Conservation (phyloP, 2,113 vertebrate species). For the Aplodontia rufa region DNA sequence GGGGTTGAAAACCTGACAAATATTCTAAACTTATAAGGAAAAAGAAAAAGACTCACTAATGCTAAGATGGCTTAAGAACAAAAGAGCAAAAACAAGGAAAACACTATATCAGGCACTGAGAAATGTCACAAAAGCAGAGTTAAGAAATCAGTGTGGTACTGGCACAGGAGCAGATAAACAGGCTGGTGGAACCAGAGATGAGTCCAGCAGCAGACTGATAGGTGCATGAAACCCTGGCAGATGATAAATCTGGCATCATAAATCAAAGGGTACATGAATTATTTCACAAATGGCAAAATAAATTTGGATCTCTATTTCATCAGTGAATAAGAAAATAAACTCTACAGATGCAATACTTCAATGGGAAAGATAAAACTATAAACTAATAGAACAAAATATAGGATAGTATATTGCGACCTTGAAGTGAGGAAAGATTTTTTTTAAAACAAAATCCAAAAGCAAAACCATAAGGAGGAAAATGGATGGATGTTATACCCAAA, state of each 20-base stretch:
- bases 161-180: neutral
- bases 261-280: neutral
- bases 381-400: constrained; percentile 35
- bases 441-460: constrained; percentile 14
- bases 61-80: neutral
- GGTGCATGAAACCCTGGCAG: neutral
- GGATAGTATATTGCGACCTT: neutral
- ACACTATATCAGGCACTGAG: neutral
- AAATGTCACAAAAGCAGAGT: neutral
- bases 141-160: neutral
- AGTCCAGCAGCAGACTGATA: neutral
- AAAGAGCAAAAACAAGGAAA: neutral
- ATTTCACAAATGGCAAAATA: neutral
- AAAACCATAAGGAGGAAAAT: constrained; percentile 12
- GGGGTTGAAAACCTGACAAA: neutral
- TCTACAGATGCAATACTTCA: neutral
- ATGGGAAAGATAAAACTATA: constrained; percentile 1
- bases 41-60: neutral
- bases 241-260: neutral
- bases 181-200: neutral
- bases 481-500: constrained; percentile 21
- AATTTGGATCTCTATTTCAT: neutral
- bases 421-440: neutral
- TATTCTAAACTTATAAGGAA: neutral
- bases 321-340: neutral